Evolutionary conservation across 2,888 invertebrate species (phyloP).

Genomic region (Alcis repandata): DNA sequence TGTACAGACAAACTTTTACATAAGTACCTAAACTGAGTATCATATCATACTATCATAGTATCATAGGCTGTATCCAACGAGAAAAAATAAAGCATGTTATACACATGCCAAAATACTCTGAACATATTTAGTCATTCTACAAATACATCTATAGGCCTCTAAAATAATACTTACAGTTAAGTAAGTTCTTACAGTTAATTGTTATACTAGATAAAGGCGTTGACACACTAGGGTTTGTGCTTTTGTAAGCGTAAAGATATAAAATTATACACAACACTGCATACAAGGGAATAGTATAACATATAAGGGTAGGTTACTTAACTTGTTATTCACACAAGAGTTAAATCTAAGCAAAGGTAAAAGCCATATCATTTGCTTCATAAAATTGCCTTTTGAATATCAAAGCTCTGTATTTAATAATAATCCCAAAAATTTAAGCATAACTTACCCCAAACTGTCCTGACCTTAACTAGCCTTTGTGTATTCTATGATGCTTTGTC

Average conservation of each 20-base stretch:
- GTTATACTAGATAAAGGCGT: conserved; percentile 22
- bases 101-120: conserved; percentile 28
- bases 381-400: background rate
- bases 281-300: background rate
- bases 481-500: too few species aligned
- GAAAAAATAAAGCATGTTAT: conserved; percentile 22
- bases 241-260: background rate
- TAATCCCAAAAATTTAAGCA: too few species aligned
- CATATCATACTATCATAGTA: too few species aligned
- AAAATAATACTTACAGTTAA: conserved; percentile 38
- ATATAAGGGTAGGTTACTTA: too few species aligned
- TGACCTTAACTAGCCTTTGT: too few species aligned
- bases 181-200: conserved; percentile 23
- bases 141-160: conserved; percentile 35
- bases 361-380: too few species aligned
- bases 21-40: conserved; percentile 51
- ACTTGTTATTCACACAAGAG: too few species aligned
- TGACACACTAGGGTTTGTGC: conserved; percentile 10
- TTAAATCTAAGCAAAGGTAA: too few species aligned
- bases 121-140: conserved; percentile 13
- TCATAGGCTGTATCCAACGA: conserved; percentile 53
- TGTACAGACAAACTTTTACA: conserved; percentile 44
- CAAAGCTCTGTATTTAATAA: background rate
- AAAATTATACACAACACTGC: background rate
- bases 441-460: background rate